Percentiles rank a stretch among this genome's conserved stretches.
Conservation (phyloP, 2,797 vertebrate species). For the Poeciliopsis turneri region DNA sequence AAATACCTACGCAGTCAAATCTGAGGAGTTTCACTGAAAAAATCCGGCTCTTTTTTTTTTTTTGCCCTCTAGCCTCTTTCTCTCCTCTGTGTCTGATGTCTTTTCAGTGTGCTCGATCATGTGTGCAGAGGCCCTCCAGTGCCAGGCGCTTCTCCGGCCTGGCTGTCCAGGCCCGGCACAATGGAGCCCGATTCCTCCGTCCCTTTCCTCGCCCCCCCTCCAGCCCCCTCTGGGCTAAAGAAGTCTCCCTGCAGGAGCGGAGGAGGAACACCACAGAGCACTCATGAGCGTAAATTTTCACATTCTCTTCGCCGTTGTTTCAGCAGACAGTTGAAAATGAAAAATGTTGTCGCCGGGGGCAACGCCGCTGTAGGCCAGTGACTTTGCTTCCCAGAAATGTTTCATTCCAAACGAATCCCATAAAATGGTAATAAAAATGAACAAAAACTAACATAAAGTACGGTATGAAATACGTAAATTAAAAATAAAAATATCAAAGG, state of each 20-base stretch:
- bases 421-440: background rate
- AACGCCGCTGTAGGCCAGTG: background rate
- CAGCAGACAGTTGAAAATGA: background rate
- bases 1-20: constrained; percentile 63
- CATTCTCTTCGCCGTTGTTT: constrained; percentile 19
- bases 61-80: constrained; percentile 61
- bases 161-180: constrained; percentile 68
- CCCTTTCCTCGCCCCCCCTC: constrained; percentile 6
- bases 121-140: constrained; percentile 79
- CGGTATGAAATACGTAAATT: background rate
- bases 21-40: constrained; percentile 57
- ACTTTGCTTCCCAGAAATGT: background rate
- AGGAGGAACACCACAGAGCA: constrained; percentile 62
- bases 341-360: background rate
- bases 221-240: constrained; percentile 65
- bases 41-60: constrained; percentile 66
- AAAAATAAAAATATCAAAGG: background rate
- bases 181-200: constrained; percentile 67
- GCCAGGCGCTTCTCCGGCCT: constrained; percentile 63
- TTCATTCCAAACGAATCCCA: background rate
- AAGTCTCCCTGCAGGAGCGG: constrained; percentile 69
- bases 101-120: constrained; percentile 86
- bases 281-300: constrained; percentile 33
- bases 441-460: background rate
- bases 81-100: constrained; percentile 79